These are phyloP conservation scores for Chaenogobius annularis DNA, from an alignment of 2,113 vertebrate genomes.

Conservation along the genomic window DNA sequence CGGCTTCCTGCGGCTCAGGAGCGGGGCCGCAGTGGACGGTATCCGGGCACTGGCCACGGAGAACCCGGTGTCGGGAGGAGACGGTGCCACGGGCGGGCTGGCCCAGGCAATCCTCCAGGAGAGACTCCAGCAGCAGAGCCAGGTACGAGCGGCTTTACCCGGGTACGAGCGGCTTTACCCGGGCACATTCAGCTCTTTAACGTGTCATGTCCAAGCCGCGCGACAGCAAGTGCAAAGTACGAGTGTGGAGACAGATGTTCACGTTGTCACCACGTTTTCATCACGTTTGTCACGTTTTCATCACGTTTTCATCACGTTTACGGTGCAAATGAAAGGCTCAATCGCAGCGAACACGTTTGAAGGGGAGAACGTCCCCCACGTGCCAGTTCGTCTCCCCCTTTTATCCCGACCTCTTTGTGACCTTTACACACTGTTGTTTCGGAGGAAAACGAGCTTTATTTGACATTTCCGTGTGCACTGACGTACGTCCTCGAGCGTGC, in stretches of 20 bases:
- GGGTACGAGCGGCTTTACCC: background rate
- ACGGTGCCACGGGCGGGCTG: slow-evolving; percentile 61
- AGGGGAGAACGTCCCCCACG: accelerated
- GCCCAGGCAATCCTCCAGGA: slow-evolving; percentile 79
- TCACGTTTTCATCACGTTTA: background rate
- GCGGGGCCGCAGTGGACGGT: slow-evolving; percentile 17
- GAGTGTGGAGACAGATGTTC: background rate
- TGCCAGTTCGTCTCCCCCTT: background rate
- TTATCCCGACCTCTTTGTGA: background rate
- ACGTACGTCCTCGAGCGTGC: background rate
- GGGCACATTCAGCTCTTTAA: background rate
- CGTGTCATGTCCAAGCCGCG: background rate
- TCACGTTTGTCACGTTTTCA: too few species aligned
- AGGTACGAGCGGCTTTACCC: slow-evolving; percentile 55
- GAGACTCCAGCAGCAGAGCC: slow-evolving; percentile 69
- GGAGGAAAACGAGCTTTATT: background rate
- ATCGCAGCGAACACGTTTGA: background rate
- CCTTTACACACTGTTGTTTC: background rate
- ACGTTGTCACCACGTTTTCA: background rate
- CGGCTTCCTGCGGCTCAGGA: slow-evolving; percentile 65
- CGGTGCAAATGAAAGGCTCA: background rate
- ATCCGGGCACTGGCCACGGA: slow-evolving; percentile 60
- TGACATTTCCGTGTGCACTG: background rate
- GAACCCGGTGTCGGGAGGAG: slow-evolving; percentile 9
- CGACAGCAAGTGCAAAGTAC: too few species aligned